phyloP scores from a whole-genome alignment of 2,797 vertebrate species.

The Acipenser ruthenus region DNA sequence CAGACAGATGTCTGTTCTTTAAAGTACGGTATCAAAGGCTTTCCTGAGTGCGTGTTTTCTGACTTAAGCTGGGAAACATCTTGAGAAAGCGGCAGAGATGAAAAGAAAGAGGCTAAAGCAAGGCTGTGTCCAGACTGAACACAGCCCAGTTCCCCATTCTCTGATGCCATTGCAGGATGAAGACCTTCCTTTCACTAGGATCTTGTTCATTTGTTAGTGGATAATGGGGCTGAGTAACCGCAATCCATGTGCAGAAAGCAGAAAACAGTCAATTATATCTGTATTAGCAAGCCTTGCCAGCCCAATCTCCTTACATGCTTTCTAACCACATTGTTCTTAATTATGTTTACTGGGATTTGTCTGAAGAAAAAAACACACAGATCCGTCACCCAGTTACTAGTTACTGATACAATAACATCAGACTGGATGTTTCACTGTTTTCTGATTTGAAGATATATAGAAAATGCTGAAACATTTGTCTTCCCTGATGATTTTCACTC shows the following conservation, averaged over 20 bases:
- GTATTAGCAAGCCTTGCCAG: slow-evolving; percentile 60
- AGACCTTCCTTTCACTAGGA: slow-evolving; percentile 52
- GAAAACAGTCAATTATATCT: slow-evolving; percentile 75
- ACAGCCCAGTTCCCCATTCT: slow-evolving; percentile 56
- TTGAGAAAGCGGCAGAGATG: slow-evolving; percentile 53
- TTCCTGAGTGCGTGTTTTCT: slow-evolving; percentile 50
- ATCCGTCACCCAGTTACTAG: too few relatives aligned
- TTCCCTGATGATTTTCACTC: too few relatives aligned
- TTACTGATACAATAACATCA: too few relatives aligned
- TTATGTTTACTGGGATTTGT: slow-evolving; percentile 48
- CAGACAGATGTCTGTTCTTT: not conserved
- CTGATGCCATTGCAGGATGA: slow-evolving; percentile 44
- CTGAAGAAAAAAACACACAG: not conserved
- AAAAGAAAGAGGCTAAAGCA: slow-evolving; percentile 43
- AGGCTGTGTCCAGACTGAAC: slow-evolving; percentile 59
- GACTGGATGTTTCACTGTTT: too few relatives aligned
- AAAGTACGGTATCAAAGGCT: too few relatives aligned
- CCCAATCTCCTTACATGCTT: slow-evolving; percentile 59
- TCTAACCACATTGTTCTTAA: slow-evolving; percentile 43
- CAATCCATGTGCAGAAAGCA: slow-evolving; percentile 66
- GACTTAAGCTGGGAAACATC: slow-evolving; percentile 52
- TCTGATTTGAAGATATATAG: too few relatives aligned
- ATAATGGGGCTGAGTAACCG: slow-evolving; percentile 51
- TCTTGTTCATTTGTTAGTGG: slow-evolving; percentile 64
- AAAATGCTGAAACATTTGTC: too few relatives aligned